Evolutionary conservation across 2,113 vertebrate genomes (phyloP), one percentile per base, ranked within the genome.

Genomic region (Centropristis striata): DNA sequence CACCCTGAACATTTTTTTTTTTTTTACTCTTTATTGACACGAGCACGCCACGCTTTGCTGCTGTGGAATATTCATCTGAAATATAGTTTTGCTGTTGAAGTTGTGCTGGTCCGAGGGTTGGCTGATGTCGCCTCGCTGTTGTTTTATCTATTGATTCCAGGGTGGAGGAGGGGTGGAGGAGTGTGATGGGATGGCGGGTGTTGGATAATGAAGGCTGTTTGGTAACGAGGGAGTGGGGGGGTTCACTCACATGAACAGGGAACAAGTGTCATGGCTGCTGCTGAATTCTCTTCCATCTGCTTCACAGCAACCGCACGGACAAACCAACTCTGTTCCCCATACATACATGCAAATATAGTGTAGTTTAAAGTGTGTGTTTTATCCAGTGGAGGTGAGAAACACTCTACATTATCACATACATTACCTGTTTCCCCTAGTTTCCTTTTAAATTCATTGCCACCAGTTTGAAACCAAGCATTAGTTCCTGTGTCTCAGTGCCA

Each of bases 151-250:
- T 91, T 85, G 88, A 88, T 90, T 83, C 75, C 75, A 36, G 57
- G 76, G 68, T 77, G 81, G 89, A 84, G 92, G 90, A 80, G 84
- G 88, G 71, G 86, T 76, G 73, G 55, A 16, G 12, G 50, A 28
- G 70, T 60, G 65, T 66, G 75, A 42, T 53, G 28, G 47, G 66
- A 4, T 50, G 69, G 70, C 27, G 46, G 49, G 81, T 83, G 86
- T 85, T 86, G 81, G 90, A 84, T 81, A 88, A 86, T 90, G 81
- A 86, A 76, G 86, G 78, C 88, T 93, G 73, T 92, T 90, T 93
- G 88, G 83, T 89, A 79, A 81, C 36, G 65, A 78, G 55, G 61
- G 53, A 20, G 18, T 27, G 27, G 50, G 54, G 68, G 59, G 84
- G 80, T 80, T 71, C 84, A 84, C 80, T 91, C 76, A 84, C 83